A percentile compares a stretch with the other conserved stretches of the same genome.
phyloP scores from a whole-genome alignment of 2,113 vertebrate species.

The Tretioscincus oriximinensis region DNA sequence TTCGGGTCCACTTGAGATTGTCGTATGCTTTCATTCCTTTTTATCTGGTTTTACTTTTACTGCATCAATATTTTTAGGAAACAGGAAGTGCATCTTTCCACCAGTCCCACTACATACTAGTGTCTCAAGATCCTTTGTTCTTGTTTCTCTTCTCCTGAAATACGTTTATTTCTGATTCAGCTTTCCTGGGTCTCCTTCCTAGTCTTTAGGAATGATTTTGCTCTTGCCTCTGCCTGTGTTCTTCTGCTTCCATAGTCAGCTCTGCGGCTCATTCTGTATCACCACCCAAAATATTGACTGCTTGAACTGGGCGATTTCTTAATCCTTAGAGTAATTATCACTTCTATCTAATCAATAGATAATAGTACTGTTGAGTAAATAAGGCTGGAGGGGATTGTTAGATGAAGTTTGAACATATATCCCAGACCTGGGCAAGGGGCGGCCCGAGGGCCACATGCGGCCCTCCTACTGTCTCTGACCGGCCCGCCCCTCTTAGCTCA shows the following conservation, averaged over 20 bases:
- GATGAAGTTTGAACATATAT: background rate
- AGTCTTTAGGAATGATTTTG: background rate
- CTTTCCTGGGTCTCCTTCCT: background rate
- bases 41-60: too few relatives aligned
- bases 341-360: conserved; percentile 5
- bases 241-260: background rate
- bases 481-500: too few relatives aligned
- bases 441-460: too few relatives aligned
- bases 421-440: too few relatives aligned
- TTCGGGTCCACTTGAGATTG: background rate
- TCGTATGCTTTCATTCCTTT: too few relatives aligned
- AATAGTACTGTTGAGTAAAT: background rate
- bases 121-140: background rate
- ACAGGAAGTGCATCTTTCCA: background rate
- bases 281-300: background rate
- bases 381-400: background rate
- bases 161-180: background rate
- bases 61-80: background rate
- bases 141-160: background rate
- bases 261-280: background rate
- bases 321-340: background rate
- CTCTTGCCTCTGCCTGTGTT: background rate
- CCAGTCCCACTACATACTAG: too few relatives aligned
- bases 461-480: too few relatives aligned
- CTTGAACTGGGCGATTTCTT: background rate